Evolutionary conservation across 2,888 invertebrate species (phyloP), one percentile per base, ranked within the genome.

Genomic region (Argyresthia goedartella): DNA sequence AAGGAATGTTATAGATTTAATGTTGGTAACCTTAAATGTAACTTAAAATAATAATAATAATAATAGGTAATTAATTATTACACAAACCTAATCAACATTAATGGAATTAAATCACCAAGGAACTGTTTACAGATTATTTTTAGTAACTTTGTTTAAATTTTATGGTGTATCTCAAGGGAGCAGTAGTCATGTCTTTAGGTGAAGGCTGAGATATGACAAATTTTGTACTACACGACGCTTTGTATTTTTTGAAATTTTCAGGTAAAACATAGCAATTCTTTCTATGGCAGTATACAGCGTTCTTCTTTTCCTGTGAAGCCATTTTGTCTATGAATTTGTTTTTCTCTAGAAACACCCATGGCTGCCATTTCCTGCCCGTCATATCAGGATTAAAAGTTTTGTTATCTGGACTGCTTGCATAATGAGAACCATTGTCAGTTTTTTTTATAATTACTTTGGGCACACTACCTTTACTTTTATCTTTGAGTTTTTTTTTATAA

Each of bases 371-470:
- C 54, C 80, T 75, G 7, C 87, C 87, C 1, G 87, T 86, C 57
- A 87, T 64, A 57, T 87, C 87, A 15, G 87, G 87, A 60, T 82
- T 81, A 53, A 66, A 79, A 41, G 64, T 59, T 48, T 73, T 60
- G 56, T 69, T 73, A 54, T 67, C 63, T 51, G 72, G 60, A 41
- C 73, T 74, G 60, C 86, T 87, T 35, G 87, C 74, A 60, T 87
- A 87, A 61, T 87, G 87, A 35, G 85, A 81, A 46, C 87, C 87
- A 59, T 81, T 76, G 59, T 71, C 66, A 55, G 66, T 76, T 70
- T 87, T 87, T 61, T 87, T 88, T 57, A 87, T 88, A 41, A 87
- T 74, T 62, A 87, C 81, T 67, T 87, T 88, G 54, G 87, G 87
- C 57, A 87, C 71, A 49, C 62, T 53, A 60, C 77, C 81, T 66